These are phyloP conservation scores for Anthophora plumipes DNA, from an alignment of 2,888 invertebrate species.

Conservation along the genomic window DNA sequence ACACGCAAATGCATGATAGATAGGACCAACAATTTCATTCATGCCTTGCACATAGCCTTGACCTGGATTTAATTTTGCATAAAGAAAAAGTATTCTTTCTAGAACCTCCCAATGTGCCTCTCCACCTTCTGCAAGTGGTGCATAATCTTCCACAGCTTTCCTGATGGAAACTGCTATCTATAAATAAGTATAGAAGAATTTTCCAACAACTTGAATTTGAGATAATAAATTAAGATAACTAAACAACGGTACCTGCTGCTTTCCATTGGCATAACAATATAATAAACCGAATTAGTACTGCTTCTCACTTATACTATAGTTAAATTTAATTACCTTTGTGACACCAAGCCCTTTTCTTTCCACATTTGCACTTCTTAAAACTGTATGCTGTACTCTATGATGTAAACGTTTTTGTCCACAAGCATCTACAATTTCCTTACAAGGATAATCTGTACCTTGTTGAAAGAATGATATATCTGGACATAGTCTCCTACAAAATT, in stretches of 20 bases:
- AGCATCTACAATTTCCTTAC: constrained; percentile 91
- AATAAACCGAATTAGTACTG: constrained; percentile 49
- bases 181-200: constrained; percentile 37
- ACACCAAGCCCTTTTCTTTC: constrained; percentile 95
- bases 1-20: constrained; percentile 98
- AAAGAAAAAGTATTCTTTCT: constrained; percentile 97
- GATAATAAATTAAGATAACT: constrained; percentile 5
- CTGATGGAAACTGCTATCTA: constrained; percentile 90
- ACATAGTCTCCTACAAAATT: constrained; percentile 89
- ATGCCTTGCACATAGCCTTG: constrained; percentile 99
- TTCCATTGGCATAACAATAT: constrained; percentile 68
- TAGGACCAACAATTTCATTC: constrained; percentile 99
- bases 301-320: neutral
- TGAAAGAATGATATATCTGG: constrained; percentile 99
- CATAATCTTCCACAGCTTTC: constrained; percentile 92
- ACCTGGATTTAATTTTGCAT: constrained; percentile 99
- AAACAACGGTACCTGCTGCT: constrained; percentile 78
- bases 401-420: constrained; percentile 94
- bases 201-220: neutral
- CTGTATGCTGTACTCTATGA: constrained; percentile 94
- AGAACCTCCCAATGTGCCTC: constrained; percentile 99
- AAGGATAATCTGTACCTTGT: constrained; percentile 96
- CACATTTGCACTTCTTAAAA: constrained; percentile 94
- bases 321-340: constrained; percentile 89
- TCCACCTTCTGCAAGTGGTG: constrained; percentile 93